A percentile compares a stretch with the other conserved stretches of the same genome.
phyloP scores from a whole-genome alignment of 2,888 invertebrate species.

The Protophormia terraenovae region DNA sequence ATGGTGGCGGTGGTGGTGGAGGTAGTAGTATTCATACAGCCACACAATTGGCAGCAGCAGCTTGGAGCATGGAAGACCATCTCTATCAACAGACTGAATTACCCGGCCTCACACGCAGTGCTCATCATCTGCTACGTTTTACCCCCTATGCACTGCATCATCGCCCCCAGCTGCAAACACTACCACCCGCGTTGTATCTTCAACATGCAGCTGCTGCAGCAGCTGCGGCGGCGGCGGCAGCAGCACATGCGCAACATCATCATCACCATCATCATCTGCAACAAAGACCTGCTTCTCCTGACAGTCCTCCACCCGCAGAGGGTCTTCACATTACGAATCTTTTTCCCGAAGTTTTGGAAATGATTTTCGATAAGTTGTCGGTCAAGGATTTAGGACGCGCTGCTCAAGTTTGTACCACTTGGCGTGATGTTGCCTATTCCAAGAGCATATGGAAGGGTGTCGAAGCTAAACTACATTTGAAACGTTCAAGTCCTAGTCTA shows the following conservation, averaged over 20 bases:
- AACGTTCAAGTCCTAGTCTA: conserved; percentile 90
- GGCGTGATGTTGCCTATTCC: conserved; percentile 96
- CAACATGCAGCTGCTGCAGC: conserved; percentile 78
- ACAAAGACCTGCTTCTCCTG: conserved; percentile 77
- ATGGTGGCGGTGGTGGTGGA: conserved; percentile 76
- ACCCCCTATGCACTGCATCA: conserved; percentile 87
- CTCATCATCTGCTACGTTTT: conserved; percentile 80
- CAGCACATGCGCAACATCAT: conserved; percentile 77
- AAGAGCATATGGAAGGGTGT: conserved; percentile 97
- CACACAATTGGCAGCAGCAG: conserved; percentile 71
- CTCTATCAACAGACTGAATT: conserved; percentile 81
- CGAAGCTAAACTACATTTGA: conserved; percentile 93
- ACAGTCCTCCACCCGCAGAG: conserved; percentile 82
- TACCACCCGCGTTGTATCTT: conserved; percentile 77
- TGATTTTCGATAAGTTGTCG: conserved; percentile 94
- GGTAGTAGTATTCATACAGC: conserved; percentile 72
- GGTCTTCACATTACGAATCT: conserved; percentile 92
- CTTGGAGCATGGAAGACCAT: conserved; percentile 77
- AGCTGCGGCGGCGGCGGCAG: conserved; percentile 75
- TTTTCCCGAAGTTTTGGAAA: conserved; percentile 95
- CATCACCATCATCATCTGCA: conserved; percentile 80
- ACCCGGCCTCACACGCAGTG: conserved; percentile 79
- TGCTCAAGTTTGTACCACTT: conserved; percentile 93
- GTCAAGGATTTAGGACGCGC: conserved; percentile 94
- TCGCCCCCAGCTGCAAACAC: conserved; percentile 82